These are phyloP conservation scores for Hippocampus kuda DNA, from an alignment of 2,797 vertebrate species.

Conservation along the genomic window DNA sequence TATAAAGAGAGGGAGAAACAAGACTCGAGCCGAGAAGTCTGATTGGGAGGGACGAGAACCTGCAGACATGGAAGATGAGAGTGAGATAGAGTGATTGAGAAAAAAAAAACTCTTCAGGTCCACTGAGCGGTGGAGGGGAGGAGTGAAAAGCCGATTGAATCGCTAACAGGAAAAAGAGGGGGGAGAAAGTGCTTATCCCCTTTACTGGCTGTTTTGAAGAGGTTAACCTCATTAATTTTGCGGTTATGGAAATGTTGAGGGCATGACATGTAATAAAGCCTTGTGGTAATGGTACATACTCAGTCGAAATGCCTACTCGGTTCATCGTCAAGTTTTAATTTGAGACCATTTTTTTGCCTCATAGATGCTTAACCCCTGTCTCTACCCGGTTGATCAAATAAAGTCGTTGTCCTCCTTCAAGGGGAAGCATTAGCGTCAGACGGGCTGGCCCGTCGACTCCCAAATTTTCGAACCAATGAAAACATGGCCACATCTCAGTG, in stretches of 20 bases:
- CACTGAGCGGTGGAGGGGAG: constrained; percentile 19
- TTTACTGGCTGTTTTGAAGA: constrained; percentile 42
- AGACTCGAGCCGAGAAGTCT: constrained; percentile 35
- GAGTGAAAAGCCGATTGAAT: constrained; percentile 24
- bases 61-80: constrained; percentile 51
- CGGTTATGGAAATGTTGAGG: constrained; percentile 37
- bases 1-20: constrained; percentile 38
- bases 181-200: constrained; percentile 30
- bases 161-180: constrained; percentile 12
- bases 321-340: constrained; percentile 33
- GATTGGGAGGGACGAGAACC: constrained; percentile 52
- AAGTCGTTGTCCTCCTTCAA: constrained; percentile 8
- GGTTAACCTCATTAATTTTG: constrained; percentile 50
- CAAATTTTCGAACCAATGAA: constrained; percentile 30
- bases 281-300: constrained; percentile 23
- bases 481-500: constrained; percentile 27
- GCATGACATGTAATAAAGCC: constrained; percentile 36
- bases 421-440: constrained; percentile 13
- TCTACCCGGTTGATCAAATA: constrained; percentile 15
- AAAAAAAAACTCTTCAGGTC: constrained; percentile 18
- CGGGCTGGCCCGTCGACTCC: constrained; percentile 17
- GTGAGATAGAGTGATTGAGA: constrained; percentile 33
- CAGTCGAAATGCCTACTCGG: constrained; percentile 27
- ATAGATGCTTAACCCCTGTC: not conserved
- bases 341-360: constrained; percentile 21